These are phyloP conservation scores for Mesopsocus fuscifrons DNA, from an alignment of 2,888 invertebrate genomes.

Conservation along the genomic window DNA sequence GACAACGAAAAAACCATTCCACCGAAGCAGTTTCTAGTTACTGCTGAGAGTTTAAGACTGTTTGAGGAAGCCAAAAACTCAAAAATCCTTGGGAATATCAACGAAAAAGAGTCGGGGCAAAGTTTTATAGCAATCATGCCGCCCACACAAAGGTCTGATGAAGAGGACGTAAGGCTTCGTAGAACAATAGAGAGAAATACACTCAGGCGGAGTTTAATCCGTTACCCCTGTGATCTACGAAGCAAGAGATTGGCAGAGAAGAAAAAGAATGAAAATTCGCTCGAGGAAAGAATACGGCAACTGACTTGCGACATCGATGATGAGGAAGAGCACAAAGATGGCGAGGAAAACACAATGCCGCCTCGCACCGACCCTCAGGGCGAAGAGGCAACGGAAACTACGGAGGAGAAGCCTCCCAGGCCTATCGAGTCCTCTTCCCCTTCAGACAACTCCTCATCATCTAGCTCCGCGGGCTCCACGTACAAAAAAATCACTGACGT, in stretches of 20 bases:
- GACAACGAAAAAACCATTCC: slow-evolving; percentile 23
- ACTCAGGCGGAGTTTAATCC: slow-evolving; percentile 54
- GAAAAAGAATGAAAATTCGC: slow-evolving; percentile 38
- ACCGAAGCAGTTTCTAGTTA: slow-evolving; percentile 33
- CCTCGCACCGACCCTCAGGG: slow-evolving; percentile 44
- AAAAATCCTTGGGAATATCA: slow-evolving; percentile 26
- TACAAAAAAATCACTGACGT: slow-evolving; percentile 43
- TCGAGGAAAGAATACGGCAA: slow-evolving; percentile 70
- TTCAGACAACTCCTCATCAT: slow-evolving; percentile 16
- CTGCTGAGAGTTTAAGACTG: slow-evolving; percentile 54
- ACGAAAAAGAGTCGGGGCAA: slow-evolving; percentile 27
- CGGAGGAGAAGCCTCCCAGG: slow-evolving; percentile 18
- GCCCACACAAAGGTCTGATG: slow-evolving; percentile 16
- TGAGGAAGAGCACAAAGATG: slow-evolving; percentile 23
- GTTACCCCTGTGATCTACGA: slow-evolving; percentile 26
- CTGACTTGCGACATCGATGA: slow-evolving; percentile 74
- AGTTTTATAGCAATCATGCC: slow-evolving; percentile 8
- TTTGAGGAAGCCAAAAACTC: slow-evolving; percentile 43
- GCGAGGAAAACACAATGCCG: slow-evolving; percentile 17
- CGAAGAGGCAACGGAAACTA: slow-evolving; percentile 32
- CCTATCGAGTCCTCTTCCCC: slow-evolving; percentile 2
- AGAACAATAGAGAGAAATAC: slow-evolving; percentile 71
- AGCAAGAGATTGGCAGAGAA: slow-evolving; percentile 18
- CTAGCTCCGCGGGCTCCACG: slow-evolving; percentile 38
- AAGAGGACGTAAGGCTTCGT: slow-evolving; percentile 29